Percentiles rank a stretch among this genome's conserved stretches.
phyloP scores from a whole-genome alignment of 1,140 invertebrate species.

The Sogatella furcifera region DNA sequence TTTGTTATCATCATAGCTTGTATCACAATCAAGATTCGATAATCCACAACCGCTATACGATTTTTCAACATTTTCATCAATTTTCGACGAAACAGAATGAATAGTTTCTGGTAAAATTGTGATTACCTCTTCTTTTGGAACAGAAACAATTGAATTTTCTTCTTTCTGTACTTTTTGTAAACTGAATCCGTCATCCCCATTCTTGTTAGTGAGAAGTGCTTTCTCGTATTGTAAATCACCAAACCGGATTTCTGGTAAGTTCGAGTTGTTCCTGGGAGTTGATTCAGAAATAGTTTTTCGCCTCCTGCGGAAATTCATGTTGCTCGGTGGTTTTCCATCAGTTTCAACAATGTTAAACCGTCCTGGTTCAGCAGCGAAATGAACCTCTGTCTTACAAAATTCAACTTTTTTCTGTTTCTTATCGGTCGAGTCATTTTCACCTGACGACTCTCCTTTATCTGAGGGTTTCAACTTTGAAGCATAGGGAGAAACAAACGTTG shows the following conservation, averaged over 20 bases:
- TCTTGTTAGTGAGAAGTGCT: slow-evolving; percentile 25
- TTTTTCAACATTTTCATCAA: too few species aligned
- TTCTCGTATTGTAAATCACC: slow-evolving; percentile 41
- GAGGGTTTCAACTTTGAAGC: not conserved
- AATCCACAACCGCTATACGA: too few species aligned
- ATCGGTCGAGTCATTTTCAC: slow-evolving; percentile 14
- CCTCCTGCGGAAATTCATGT: slow-evolving; percentile 57
- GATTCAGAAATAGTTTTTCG: slow-evolving; percentile 22
- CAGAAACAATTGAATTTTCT: not conserved
- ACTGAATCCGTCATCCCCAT: too few species aligned
- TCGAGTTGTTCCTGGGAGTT: slow-evolving; percentile 25
- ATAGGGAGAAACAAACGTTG: not conserved
- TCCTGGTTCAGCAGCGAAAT: slow-evolving; percentile 72
- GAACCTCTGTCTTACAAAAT: slow-evolving; percentile 76
- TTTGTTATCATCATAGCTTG: not conserved
- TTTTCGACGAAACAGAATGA: too few species aligned
- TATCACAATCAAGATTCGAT: too few species aligned
- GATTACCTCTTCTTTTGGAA: not conserved
- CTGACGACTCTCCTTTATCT: not conserved
- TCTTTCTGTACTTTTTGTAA: too few species aligned
- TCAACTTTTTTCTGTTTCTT: slow-evolving; percentile 60
- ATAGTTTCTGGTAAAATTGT: too few species aligned
- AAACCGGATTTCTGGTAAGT: slow-evolving; percentile 38
- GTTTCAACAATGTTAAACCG: slow-evolving; percentile 78
- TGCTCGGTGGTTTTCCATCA: slow-evolving; percentile 70